Conservation (phyloP, 2,113 vertebrate genomes). For the Charina bottae region DNA sequence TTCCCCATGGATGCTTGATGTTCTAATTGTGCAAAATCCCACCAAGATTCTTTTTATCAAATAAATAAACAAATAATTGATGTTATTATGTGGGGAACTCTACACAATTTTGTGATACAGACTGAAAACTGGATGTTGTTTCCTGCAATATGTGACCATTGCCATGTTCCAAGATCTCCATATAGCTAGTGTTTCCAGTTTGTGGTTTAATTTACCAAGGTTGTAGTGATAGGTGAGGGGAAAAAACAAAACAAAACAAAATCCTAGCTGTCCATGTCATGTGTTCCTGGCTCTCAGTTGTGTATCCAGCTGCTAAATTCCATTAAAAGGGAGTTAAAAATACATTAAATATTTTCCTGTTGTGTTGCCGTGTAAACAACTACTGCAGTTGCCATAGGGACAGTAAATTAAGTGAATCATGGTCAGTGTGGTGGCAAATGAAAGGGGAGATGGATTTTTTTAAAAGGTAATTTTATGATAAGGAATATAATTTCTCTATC, state of each 20-base stretch:
- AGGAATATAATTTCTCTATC: not conserved
- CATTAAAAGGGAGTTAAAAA: not conserved
- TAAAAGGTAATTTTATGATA: not conserved
- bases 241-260: not conserved
- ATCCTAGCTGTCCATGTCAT: not conserved
- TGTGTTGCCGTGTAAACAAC: not conserved
- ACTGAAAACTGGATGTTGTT: not conserved
- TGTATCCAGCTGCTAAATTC: slow-evolving; percentile 15
- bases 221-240: not conserved
- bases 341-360: slow-evolving; percentile 30
- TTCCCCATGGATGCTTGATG: too few species aligned
- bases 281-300: not conserved
- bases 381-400: not conserved
- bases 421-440: not conserved
- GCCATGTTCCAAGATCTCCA: fast-evolving
- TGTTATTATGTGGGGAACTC: not conserved
- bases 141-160: not conserved
- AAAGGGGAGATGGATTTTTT: not conserved
- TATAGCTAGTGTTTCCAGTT: fast-evolving
- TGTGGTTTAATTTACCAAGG: not conserved
- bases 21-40: not conserved
- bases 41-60: not conserved
- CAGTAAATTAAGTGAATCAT: slow-evolving; percentile 13
- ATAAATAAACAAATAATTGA: not conserved
- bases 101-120: not conserved